A percentile compares a stretch with the other conserved stretches of the same genome.
Conservation (phyloP, 2,888 invertebrate genomes). For the Callosobruchus maculatus region DNA sequence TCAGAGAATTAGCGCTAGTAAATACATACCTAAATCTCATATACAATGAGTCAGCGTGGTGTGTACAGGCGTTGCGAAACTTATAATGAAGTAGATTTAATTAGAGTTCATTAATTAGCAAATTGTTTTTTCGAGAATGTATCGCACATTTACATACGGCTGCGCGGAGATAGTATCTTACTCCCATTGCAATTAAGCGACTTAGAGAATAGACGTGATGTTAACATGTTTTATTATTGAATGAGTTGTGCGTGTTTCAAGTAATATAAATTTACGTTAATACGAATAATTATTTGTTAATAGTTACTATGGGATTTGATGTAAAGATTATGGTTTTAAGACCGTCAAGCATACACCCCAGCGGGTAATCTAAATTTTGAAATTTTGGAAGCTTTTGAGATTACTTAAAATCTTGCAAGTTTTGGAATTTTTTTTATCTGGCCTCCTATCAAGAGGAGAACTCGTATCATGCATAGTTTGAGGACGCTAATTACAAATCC, state of each 20-base stretch:
- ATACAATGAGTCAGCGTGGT: not conserved
- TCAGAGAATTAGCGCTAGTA: not conserved
- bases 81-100: not conserved
- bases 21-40: not conserved
- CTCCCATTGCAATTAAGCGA: not conserved
- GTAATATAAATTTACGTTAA: too few relatives aligned
- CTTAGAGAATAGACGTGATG: not conserved
- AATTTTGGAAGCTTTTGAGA: too few relatives aligned
- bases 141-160: not conserved
- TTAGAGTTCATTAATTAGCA: not conserved
- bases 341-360: too few relatives aligned
- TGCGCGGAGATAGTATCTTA: not conserved
- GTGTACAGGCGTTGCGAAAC: not conserved
- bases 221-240: not conserved
- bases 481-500: too few relatives aligned
- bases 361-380: too few relatives aligned
- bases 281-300: too few relatives aligned
- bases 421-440: too few relatives aligned
- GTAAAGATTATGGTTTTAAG: too few relatives aligned
- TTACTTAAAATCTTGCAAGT: too few relatives aligned
- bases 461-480: too few relatives aligned
- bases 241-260: not conserved
- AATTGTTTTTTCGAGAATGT: not conserved
- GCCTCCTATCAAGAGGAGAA: too few relatives aligned
- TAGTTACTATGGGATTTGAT: too few relatives aligned